phyloP scores from a whole-genome alignment of 2,113 vertebrate species.

The Tachysurus vachellii region DNA sequence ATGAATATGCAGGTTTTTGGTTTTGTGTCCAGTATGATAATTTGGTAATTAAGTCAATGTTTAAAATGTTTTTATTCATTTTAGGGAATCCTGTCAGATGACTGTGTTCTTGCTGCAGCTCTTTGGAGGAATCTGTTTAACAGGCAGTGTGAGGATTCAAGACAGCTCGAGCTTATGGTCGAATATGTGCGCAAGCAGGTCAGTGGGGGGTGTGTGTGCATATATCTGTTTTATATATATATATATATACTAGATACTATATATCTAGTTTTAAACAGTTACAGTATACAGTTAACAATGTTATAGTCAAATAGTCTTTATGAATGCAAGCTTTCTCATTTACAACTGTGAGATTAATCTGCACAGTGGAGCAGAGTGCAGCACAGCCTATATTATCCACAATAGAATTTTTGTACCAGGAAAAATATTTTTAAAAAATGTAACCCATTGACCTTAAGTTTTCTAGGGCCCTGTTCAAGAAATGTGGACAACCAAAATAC shows the following conservation, averaged over 20 bases:
- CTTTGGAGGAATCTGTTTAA: conserved; percentile 95
- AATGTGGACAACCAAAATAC: too few relatives aligned
- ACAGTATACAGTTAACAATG: background rate
- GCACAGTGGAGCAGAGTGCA: background rate
- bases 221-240: background rate
- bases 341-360: background rate
- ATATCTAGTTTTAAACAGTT: background rate
- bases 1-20: background rate
- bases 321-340: background rate
- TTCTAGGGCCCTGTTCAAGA: background rate
- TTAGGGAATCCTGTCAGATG: conserved; percentile 91
- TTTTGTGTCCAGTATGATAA: background rate
- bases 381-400: background rate
- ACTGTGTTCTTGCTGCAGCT: conserved; percentile 86
- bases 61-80: background rate
- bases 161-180: conserved; percentile 88
- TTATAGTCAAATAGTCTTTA: background rate
- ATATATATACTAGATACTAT: too few relatives aligned
- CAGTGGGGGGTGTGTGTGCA: conserved; percentile 6
- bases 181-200: conserved; percentile 99
- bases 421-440: background rate
- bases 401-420: background rate
- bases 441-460: background rate
- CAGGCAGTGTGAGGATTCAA: conserved; percentile 86
- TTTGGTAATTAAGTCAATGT: background rate